Evolutionary conservation across 2,888 invertebrate species (phyloP).

Genomic region (Philonicus albiceps): DNA sequence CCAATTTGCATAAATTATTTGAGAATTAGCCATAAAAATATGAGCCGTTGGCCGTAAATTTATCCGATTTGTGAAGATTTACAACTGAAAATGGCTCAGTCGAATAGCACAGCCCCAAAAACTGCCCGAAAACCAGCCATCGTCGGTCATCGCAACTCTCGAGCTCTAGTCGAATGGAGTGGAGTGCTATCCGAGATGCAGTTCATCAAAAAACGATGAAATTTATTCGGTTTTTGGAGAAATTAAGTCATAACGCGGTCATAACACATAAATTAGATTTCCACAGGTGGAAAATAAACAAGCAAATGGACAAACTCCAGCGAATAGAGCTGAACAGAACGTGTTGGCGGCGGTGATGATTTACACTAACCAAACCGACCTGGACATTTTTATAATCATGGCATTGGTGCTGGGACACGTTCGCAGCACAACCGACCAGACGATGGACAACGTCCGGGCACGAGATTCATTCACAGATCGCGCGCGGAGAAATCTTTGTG

Average conservation of each 20-base stretch:
- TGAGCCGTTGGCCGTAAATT: neutral
- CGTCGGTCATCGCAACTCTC: neutral
- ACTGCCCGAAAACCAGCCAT: neutral
- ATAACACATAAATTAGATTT: conserved; percentile 19
- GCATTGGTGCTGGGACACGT: neutral
- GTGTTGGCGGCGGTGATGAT: conserved; percentile 1
- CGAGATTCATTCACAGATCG: conserved; percentile 14
- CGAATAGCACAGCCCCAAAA: neutral
- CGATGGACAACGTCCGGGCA: neutral
- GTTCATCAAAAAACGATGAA: neutral
- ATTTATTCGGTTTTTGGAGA: neutral
- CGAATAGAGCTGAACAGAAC: neutral
- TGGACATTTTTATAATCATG: conserved; percentile 27
- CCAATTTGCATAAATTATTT: conserved; percentile 26
- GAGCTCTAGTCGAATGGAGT: neutral
- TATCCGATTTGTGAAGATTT: conserved; percentile 13
- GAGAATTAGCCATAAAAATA: conserved; percentile 21
- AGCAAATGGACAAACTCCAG: neutral
- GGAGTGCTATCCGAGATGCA: neutral
- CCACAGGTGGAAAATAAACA: conserved; percentile 9
- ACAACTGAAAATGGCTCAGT: neutral
- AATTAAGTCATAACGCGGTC: conserved; percentile 26
- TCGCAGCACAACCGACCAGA: neutral
- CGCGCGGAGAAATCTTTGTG: neutral
- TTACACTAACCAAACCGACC: neutral